Percentiles rank a stretch among this genome's conserved stretches.
These are phyloP conservation scores for Tholera decimalis DNA, from an alignment of 2,888 invertebrate genomes.

Conservation along the genomic window DNA sequence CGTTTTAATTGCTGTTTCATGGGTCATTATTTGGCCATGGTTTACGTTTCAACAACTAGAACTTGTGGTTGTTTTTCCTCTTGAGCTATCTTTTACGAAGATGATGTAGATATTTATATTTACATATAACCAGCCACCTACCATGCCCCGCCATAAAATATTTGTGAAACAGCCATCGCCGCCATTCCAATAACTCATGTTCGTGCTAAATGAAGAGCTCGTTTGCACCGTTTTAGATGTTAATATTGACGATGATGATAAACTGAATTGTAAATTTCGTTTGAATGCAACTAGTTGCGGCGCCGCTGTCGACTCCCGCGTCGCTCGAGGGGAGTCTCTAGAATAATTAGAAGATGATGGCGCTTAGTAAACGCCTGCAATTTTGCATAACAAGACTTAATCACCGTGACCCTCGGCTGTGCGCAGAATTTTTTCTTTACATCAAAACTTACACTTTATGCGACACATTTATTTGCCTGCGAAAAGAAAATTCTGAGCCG, in stretches of 20 bases:
- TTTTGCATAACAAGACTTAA: slow-evolving; percentile 83
- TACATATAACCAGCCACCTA: slow-evolving; percentile 24
- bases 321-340: slow-evolving; percentile 62
- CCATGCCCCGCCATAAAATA: slow-evolving; percentile 46
- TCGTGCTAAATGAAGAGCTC: slow-evolving; percentile 64
- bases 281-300: slow-evolving; percentile 72
- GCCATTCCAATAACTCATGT: slow-evolving; percentile 55
- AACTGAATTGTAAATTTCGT: slow-evolving; percentile 76
- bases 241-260: slow-evolving; percentile 73
- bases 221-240: slow-evolving; percentile 77
- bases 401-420: slow-evolving; percentile 68
- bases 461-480: slow-evolving; percentile 52
- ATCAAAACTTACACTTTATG: slow-evolving; percentile 52
- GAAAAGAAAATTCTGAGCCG: slow-evolving; percentile 53
- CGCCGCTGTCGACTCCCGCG: slow-evolving; percentile 56
- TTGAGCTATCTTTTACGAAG: slow-evolving; percentile 36
- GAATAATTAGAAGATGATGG: slow-evolving; percentile 70
- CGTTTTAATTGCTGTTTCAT: slow-evolving; percentile 74
- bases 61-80: slow-evolving; percentile 60
- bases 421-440: slow-evolving; percentile 55
- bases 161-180: slow-evolving; percentile 37
- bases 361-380: slow-evolving; percentile 71
- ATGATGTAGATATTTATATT: slow-evolving; percentile 38
- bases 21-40: slow-evolving; percentile 70
- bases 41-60: slow-evolving; percentile 63